These are phyloP conservation scores for Elgaria multicarinata DNA, from an alignment of 2,113 vertebrate species.

Conservation along the genomic window DNA sequence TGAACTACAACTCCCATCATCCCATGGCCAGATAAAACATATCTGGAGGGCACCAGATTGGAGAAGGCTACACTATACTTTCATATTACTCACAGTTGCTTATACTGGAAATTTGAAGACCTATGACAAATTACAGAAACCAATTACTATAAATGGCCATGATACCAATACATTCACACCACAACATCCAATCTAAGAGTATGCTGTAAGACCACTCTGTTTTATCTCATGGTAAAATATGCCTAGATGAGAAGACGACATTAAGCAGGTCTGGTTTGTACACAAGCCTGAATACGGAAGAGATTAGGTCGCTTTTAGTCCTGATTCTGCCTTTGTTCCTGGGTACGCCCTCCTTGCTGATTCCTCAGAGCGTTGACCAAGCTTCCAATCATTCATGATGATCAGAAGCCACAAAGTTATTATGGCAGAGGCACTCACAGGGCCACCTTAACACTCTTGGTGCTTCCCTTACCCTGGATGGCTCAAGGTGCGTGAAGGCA, in stretches of 20 bases:
- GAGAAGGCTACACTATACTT: background rate
- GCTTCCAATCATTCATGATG: background rate
- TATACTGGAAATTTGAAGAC: background rate
- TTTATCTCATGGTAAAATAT: background rate
- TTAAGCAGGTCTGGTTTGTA: background rate
- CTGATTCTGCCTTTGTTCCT: background rate
- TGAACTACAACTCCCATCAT: too few species aligned
- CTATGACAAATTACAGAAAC: background rate
- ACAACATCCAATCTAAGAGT: too few species aligned
- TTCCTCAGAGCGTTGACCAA: background rate
- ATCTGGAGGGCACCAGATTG: too few species aligned
- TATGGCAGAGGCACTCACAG: background rate
- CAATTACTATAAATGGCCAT: background rate
- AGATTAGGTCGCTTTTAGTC: background rate
- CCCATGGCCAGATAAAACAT: too few species aligned
- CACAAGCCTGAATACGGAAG: background rate
- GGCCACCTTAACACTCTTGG: background rate
- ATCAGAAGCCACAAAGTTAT: background rate
- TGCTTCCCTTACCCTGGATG: slow-evolving; percentile 86
- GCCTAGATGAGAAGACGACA: background rate
- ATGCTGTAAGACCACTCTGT: background rate
- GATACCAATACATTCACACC: background rate
- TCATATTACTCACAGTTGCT: background rate
- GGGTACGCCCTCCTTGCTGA: background rate
- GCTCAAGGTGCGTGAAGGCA: slow-evolving; percentile 96